Base-by-base conservation (phyloP, 2,797 vertebrate species). In the Eospalax fontanierii region DNA sequence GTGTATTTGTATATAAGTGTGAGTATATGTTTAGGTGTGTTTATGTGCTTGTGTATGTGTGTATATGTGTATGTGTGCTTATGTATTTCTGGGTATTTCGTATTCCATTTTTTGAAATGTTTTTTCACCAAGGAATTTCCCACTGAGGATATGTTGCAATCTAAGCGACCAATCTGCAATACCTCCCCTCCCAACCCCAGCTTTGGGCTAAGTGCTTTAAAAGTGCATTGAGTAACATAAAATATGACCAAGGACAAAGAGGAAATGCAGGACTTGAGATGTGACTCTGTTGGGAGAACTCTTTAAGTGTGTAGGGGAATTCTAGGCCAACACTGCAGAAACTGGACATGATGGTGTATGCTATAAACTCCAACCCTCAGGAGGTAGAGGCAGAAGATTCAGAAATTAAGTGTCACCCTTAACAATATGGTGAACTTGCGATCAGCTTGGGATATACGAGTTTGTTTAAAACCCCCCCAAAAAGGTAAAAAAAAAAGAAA, bases 61-160 rank as follows among this genome's bases (percentile, higher is more conserved):
- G 43, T n/a, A 35, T 70, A 26, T 54, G n/a, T 28, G 12, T 38
- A 54, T 54, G 22, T 59, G 46, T 26, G 2, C 46, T 46, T 57
- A 2, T 57, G 21, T 79, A 15, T 30, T 18, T 30, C 26, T 66
- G 6, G 46, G 33, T 21, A 28, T 71, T 33, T 70, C 38, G 71
- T 80, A 18, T 74, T 35, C 18, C 57, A 70, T 18, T 93, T 83
- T 91, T 57, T 76, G 74, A 24, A 68, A 88, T 93, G 71, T 80
- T 95, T 91, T 95, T 54, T 79, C 59, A 91, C 26, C 57, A 82
- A 68, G 63, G 84, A 65, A 94, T 87, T 94, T 95, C 65, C 40
- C 81, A 71, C 35, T 81, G 93, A 84, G 54, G 40, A 16, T 87
- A 83, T 89, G 38, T 93, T 59, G 57, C 38, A 95, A 96, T 10